Conservation (phyloP, 2,888 invertebrate species). For the Podabrus alpinus region DNA sequence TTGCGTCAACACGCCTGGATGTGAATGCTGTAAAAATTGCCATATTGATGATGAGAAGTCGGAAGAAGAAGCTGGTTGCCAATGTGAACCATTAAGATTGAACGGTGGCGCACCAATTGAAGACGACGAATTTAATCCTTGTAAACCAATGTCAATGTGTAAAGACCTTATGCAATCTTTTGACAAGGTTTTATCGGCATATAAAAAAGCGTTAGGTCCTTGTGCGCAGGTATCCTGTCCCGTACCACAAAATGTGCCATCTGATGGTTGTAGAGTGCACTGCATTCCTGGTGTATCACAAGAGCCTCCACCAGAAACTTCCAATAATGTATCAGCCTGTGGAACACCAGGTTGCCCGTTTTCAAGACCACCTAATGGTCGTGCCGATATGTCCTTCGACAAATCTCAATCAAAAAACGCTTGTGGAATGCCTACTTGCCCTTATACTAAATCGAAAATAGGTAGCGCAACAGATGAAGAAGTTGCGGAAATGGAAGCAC, state of each 20-base stretch:
- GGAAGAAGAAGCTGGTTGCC: constrained; percentile 8
- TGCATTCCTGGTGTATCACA: constrained; percentile 30
- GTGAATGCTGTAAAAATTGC: background rate
- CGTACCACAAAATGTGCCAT: constrained; percentile 43
- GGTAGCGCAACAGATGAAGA: constrained; percentile 46
- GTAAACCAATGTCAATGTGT: constrained; percentile 46
- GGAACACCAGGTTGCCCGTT: constrained; percentile 37
- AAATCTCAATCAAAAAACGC: constrained; percentile 35
- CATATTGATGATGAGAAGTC: background rate
- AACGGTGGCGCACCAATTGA: constrained; percentile 38
- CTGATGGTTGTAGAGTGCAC: constrained; percentile 42
- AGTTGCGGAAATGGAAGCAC: constrained; percentile 26
- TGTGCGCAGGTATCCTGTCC: constrained; percentile 50
- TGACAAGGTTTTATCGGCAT: constrained; percentile 46
- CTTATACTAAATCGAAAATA: constrained; percentile 48
- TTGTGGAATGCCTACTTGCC: constrained; percentile 48
- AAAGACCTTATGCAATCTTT: constrained; percentile 51
- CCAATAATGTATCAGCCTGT: constrained; percentile 36
- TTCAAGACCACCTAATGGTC: background rate
- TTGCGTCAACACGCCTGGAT: background rate
- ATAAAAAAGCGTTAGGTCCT: constrained; percentile 50
- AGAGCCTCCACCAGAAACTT: background rate
- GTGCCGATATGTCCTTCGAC: constrained; percentile 10
- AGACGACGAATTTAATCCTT: constrained; percentile 26
- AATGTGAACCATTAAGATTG: constrained; percentile 24